Evolutionary conservation across 1,140 invertebrate species (phyloP).

Genomic region (Ctenoplectra terminalis): DNA sequence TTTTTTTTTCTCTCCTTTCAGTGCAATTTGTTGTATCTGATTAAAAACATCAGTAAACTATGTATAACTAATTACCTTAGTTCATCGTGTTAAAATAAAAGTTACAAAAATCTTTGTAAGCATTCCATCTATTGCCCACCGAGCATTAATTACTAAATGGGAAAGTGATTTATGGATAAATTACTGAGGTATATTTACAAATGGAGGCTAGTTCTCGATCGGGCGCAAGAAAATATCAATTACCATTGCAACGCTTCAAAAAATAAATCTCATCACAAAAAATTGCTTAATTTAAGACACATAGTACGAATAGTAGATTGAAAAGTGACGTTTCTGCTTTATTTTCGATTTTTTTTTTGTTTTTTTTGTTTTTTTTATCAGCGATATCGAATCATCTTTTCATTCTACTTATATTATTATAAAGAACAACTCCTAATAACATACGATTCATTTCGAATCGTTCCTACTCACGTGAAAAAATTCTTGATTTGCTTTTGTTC

Average conservation of each 20-base stretch:
- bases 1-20: background rate
- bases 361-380: background rate
- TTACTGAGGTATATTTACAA: slow-evolving; percentile 63
- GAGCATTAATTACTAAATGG: slow-evolving; percentile 32
- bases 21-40: background rate
- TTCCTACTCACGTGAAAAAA: slow-evolving; percentile 12
- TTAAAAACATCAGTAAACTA: slow-evolving; percentile 18
- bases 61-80: slow-evolving; percentile 23
- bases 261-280: background rate
- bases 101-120: slow-evolving; percentile 40
- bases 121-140: slow-evolving; percentile 8
- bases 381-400: background rate
- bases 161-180: slow-evolving; percentile 47
- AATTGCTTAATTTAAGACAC: background rate
- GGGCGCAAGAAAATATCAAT: slow-evolving; percentile 54
- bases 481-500: background rate
- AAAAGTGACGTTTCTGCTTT: slow-evolving; percentile 3
- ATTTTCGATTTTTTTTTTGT: slow-evolving; percentile 7
- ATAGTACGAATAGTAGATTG: background rate
- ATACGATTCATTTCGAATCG: background rate
- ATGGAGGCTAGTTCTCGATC: slow-evolving; percentile 44
- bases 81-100: slow-evolving; percentile 23
- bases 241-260: background rate
- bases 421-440: background rate
- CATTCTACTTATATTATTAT: background rate